These are phyloP conservation scores for Brachionus calyciflorus DNA, from an alignment of 1,140 invertebrate genomes.

Conservation along the genomic window DNA sequence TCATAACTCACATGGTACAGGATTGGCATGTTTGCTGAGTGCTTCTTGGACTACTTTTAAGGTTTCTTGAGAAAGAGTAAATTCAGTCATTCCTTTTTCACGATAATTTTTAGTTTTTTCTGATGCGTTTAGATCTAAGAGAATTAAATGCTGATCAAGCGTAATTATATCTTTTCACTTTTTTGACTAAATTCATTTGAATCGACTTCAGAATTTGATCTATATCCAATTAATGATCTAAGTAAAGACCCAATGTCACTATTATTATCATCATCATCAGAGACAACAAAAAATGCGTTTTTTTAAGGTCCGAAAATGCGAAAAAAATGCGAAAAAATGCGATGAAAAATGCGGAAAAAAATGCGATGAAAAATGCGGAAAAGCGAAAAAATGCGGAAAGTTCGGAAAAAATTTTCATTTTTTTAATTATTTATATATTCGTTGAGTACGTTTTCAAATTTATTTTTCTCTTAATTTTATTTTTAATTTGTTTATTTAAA, in stretches of 20 bases:
- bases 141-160: not conserved
- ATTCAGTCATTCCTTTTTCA: not conserved
- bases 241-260: slow-evolving; percentile 8
- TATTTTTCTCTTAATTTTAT: no score
- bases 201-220: slow-evolving; percentile 3
- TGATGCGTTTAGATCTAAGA: not conserved
- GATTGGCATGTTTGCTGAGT: not conserved
- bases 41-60: not conserved
- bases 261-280: not conserved
- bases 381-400: no score
- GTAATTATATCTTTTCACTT: not conserved
- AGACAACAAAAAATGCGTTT: no score
- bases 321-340: no score
- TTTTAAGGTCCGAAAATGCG: no score
- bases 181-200: no score
- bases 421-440: no score
- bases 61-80: not conserved
- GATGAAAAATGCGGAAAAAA: no score
- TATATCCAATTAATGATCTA: not conserved
- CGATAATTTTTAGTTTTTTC: not conserved
- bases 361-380: no score
- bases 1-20: not conserved
- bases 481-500: no score
- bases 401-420: no score
- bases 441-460: no score